Percentiles rank a stretch among this genome's conserved stretches.
These are phyloP conservation scores for Dastarcus helophoroides DNA, from an alignment of 2,888 invertebrate genomes.

Conservation along the genomic window DNA sequence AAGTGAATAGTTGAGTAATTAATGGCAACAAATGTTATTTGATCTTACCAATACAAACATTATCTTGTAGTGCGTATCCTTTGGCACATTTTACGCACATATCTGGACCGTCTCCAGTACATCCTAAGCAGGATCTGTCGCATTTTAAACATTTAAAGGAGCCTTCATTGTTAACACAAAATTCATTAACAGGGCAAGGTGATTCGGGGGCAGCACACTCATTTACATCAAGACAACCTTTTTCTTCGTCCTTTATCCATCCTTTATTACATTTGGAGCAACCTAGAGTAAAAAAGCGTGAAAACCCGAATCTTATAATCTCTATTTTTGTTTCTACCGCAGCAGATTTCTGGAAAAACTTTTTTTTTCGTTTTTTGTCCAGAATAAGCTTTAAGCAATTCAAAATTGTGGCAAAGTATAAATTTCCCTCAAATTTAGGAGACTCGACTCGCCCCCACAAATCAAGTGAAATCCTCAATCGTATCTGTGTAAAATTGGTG, in stretches of 20 bases:
- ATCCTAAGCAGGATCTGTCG: constrained; percentile 73
- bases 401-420: too few species aligned
- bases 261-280: constrained; percentile 59
- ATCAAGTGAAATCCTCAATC: too few species aligned
- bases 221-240: constrained; percentile 74
- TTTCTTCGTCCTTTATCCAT: constrained; percentile 58
- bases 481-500: too few species aligned
- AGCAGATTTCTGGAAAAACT: too few species aligned
- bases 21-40: too few species aligned
- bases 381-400: too few species aligned
- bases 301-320: too few species aligned
- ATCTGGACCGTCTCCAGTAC: constrained; percentile 83
- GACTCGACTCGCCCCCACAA: too few species aligned
- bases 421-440: too few species aligned
- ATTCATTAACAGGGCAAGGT: constrained; percentile 54
- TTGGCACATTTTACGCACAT: constrained; percentile 74
- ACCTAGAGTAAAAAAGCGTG: constrained; percentile 24
- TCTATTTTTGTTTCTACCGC: too few species aligned
- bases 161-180: constrained; percentile 83
- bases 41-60: constrained; percentile 70
- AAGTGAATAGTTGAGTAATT: constrained; percentile 6
- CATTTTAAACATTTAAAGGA: constrained; percentile 72
- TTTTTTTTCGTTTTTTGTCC: too few species aligned
- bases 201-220: constrained; percentile 57
- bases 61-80: constrained; percentile 59